Percentiles rank a stretch among this genome's conserved stretches.
phyloP scores from a whole-genome alignment of 2,113 vertebrate species.

The Callocephalon fimbriatum region DNA sequence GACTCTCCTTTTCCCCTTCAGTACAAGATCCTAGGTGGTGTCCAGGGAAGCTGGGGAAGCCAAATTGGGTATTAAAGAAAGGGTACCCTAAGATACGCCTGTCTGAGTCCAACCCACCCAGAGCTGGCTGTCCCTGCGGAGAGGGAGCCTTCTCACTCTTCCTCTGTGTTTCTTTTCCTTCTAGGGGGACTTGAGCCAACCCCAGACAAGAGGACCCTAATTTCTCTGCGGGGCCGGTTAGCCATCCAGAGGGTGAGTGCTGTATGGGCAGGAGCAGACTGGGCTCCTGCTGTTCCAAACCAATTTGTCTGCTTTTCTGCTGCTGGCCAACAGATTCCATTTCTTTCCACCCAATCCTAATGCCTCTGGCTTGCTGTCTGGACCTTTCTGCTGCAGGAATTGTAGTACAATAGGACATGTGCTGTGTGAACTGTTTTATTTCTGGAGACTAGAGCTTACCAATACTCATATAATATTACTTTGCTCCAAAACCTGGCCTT shows the following conservation, averaged over 20 bases:
- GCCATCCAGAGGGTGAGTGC: not conserved
- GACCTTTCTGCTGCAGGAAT: not conserved
- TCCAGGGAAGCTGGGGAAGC: not conserved
- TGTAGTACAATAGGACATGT: not conserved
- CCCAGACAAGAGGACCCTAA: not conserved
- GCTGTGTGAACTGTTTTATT: not conserved
- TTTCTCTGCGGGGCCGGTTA: not conserved
- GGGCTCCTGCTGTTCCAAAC: not conserved
- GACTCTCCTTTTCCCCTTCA: not conserved
- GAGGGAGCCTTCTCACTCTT: not conserved
- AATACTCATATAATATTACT: not conserved
- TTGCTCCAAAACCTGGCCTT: not conserved
- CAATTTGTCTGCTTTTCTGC: not conserved
- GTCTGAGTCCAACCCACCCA: not conserved
- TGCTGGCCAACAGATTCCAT: not conserved
- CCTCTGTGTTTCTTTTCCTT: not conserved
- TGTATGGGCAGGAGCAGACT: not conserved
- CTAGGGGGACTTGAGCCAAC: not conserved
- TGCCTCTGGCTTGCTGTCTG: not conserved
- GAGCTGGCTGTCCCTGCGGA: not conserved
- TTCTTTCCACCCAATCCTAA: not conserved
- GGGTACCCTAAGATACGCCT: rapidly evolving
- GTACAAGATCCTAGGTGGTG: not conserved
- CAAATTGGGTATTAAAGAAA: not conserved
- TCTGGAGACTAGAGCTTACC: not conserved